These are phyloP conservation scores for Enteromius anoplus DNA, from an alignment of 2,797 vertebrate genomes.

Conservation along the genomic window DNA sequence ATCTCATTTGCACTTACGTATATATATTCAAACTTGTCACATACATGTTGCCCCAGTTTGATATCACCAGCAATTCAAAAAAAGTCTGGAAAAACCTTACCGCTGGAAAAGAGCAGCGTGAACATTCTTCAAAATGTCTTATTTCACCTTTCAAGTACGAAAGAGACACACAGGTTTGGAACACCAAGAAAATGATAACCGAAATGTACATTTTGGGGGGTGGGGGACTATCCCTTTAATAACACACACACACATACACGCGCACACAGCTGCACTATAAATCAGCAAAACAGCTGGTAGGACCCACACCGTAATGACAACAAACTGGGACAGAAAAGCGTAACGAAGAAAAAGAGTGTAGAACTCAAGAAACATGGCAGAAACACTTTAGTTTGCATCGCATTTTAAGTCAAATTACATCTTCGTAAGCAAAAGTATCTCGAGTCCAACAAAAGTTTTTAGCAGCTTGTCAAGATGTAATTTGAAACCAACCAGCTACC, in stretches of 20 bases:
- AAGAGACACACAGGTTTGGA: background rate
- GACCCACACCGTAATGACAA: conserved; percentile 8
- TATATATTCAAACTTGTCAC: background rate
- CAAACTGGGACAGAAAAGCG: conserved; percentile 11
- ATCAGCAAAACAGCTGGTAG: conserved; percentile 16
- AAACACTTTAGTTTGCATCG: conserved; percentile 50
- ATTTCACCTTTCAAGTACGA: background rate
- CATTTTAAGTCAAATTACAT: conserved; percentile 30
- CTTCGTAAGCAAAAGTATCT: conserved; percentile 24
- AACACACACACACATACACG: conserved; percentile 37
- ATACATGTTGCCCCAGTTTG: background rate
- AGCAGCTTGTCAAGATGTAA: conserved; percentile 24
- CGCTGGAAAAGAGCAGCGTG: background rate
- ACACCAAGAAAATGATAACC: conserved; percentile 1
- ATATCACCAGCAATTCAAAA: background rate
- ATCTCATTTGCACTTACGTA: background rate
- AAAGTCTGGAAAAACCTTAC: background rate
- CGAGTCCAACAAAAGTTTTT: background rate
- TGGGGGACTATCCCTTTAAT: background rate
- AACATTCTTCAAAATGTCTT: conserved; percentile 12
- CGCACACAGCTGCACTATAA: conserved; percentile 59
- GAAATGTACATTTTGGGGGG: background rate
- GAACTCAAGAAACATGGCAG: conserved; percentile 26
- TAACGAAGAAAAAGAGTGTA: conserved; percentile 8
- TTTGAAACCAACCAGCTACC: conserved; percentile 15